Evolutionary conservation across 2,888 invertebrate genomes (phyloP), one percentile per base, ranked within the genome.

Genomic region (Epistrophe grossulariae): DNA sequence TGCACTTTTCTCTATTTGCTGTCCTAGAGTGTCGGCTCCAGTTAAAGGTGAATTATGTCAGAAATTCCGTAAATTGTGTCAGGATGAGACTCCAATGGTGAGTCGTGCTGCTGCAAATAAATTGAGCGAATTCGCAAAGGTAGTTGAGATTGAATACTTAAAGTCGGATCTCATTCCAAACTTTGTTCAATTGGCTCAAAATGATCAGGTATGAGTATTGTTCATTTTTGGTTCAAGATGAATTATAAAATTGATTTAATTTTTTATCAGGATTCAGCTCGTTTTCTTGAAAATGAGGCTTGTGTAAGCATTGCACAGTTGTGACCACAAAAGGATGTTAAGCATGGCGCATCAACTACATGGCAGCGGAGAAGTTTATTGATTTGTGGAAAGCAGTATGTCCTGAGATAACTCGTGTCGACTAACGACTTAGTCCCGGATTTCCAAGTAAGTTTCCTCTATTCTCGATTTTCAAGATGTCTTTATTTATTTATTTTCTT

Each of bases 1-100:
- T 93, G 98, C 98, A 40, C 94, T 98, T 6, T 98, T 98, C 94
- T 97, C 98, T 84, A 98, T 96, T 1, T 96, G 96, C 92, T 96
- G 96, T 93, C 94, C 95, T 6, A 94, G 96, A 13, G 95, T 96
- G 6, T 95, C 95, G 31, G 95, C 95, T 4, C 94, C 95, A 0
- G 94, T 96, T 70, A 95, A 95, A 92, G 95, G 96, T 19, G 97
- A 97, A 90, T 93, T 97, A 60, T 95, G 97, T 40, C 96, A 97
- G 91, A 96, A 98, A 92, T 99, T 99, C 94, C 96, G 98, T 89
- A 96, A 96, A 88, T 94, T 99, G 74, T 99, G 99, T 93, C 98
- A 98, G 92, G 99, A 99, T 94, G 99, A 99, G 92, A 99, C 99
- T 0, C 99, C 99, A 0, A 99, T 99, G 99, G 99, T 99, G 45